Conservation (phyloP, 2,888 invertebrate genomes). For the Capitulum mitella region DNA sequence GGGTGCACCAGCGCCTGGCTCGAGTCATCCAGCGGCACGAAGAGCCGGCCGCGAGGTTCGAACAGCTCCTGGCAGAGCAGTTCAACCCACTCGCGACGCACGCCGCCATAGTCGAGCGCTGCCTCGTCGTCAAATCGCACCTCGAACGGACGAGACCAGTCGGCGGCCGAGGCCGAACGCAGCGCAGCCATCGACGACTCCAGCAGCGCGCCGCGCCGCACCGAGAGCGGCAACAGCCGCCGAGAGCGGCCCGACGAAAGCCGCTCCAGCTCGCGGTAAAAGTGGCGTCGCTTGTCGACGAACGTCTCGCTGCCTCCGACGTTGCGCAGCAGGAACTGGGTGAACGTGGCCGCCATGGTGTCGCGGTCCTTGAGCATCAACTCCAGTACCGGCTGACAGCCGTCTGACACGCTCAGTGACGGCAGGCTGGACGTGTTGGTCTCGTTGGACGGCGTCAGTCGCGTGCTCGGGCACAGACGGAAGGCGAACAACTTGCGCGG, state of each 20-base stretch:
- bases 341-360: slow-evolving; percentile 86
- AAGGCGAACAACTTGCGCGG: slow-evolving; percentile 86
- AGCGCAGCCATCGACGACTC: slow-evolving; percentile 78
- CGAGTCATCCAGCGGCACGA: slow-evolving; percentile 58
- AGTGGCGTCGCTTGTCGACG: slow-evolving; percentile 63
- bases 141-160: slow-evolving; percentile 93
- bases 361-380: slow-evolving; percentile 76
- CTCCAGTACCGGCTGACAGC: slow-evolving; percentile 77
- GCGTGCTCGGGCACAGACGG: slow-evolving; percentile 86
- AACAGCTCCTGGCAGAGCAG: slow-evolving; percentile 78
- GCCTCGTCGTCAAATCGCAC: slow-evolving; percentile 89
- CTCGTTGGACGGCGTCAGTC: slow-evolving; percentile 54
- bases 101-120: slow-evolving; percentile 90
- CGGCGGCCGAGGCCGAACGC: slow-evolving; percentile 72
- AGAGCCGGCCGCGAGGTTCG: slow-evolving; percentile 68
- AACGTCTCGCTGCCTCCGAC: slow-evolving; percentile 93
- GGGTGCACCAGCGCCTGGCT: slow-evolving; percentile 85
- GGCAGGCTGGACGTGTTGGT: slow-evolving; percentile 52
- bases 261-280: slow-evolving; percentile 72
- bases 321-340: slow-evolving; percentile 81
- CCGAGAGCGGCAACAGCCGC: slow-evolving; percentile 73
- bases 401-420: slow-evolving; percentile 79
- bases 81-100: slow-evolving; percentile 91
- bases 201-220: slow-evolving; percentile 69
- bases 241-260: slow-evolving; percentile 80